Evolutionary conservation across 92 coral and sea anemone genomes (phyloP), one percentile per base, ranked within the genome.

Genomic region (Siderastrea siderea): DNA sequence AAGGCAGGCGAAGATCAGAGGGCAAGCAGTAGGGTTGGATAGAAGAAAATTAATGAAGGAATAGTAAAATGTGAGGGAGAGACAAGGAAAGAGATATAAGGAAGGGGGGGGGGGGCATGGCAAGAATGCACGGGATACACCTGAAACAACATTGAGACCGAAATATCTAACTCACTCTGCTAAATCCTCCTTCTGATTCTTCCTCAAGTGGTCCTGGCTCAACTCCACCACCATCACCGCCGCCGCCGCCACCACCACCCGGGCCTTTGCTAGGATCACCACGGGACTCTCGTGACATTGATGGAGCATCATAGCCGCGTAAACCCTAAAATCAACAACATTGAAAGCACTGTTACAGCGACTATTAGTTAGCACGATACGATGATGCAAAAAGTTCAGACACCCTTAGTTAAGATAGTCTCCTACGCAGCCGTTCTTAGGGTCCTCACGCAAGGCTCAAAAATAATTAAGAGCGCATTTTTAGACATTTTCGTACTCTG

Each of bases 211-310:
- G 84, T 44, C 74, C 74, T 48, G 84, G 83, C 46, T 3, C 81
- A 55, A 14, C 1, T 17, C 45, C 9, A 2, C 52, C 79, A 11
- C 4, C 47, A 6, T 47, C 58, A 1, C 63, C 63, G 2, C 73
- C 45, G 8, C 51, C 84, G 5, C 61, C 71, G 6, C 47, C 67
- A 8, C 54, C 52, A 6, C 84, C 76, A 26, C 61, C 45, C 0
- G 86, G 86, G 44, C 86, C 86, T 58, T 82, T 82, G 7, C 58
- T 61, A 2, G 86, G 78, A 16, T 62, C 86, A 44, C 13, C 14
- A n/a, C 77, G 68, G 44, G 46, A 15, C 2, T 5, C 5, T 3
- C 86, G 77, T 1, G 12, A 2, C 57, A 54, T 1, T 46, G 57
- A 1, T 46, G 77, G 45, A 12, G 86, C 86, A 2, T 77, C 78